Base-by-base conservation (phyloP, 2,113 vertebrate species). In the Ophiodon elongatus region DNA sequence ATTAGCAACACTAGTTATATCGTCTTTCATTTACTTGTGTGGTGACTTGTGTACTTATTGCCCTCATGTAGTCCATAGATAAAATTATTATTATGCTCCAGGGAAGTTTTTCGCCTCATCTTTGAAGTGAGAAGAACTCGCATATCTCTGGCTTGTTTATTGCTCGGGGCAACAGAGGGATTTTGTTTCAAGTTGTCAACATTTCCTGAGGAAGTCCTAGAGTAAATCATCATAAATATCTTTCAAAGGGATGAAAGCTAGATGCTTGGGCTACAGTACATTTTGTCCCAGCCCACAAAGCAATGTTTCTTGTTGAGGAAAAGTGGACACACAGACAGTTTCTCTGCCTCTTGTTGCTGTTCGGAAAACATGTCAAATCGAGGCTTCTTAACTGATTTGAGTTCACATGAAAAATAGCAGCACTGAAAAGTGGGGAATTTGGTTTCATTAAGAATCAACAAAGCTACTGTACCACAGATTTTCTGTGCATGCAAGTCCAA, bases 101-200 rank as follows among this genome's bases (percentile, higher is more conserved):
- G 66, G 75, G 68, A 78, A 76, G 33, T 50, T 75, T 75, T 69
- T 29, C 37, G 47, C 31, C 71, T 80, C 65, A 76, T 86, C 82
- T 88, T 89, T 89, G 81, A 93, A 88, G 80, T 85, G 57, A 83
- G 50, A 69, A 77, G 33, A 62, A 80, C 79, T 88, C 71, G 2
- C 59, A 84, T 88, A 89, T 84, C 88, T 89, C 50, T 66, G 5
- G 65, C 88, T 90, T 92, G 86, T 94, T 94, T 93, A 91, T 82
- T 74, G 88, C 88, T 91, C n/a, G 2, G 60, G 85, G 90, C 84
- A 70, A 85, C 50, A 43, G 79, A 85, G 83, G 69, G 87, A 91
- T 91, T 91, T 89, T 79, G 86, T 93, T 93, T 93, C 86, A 92
- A 92, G 91, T 93, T 90, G 92, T 93, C 91, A 89, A 92, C 93